Conservation (phyloP, 2,797 vertebrate genomes). For the Arremon brunneinucha region DNA sequence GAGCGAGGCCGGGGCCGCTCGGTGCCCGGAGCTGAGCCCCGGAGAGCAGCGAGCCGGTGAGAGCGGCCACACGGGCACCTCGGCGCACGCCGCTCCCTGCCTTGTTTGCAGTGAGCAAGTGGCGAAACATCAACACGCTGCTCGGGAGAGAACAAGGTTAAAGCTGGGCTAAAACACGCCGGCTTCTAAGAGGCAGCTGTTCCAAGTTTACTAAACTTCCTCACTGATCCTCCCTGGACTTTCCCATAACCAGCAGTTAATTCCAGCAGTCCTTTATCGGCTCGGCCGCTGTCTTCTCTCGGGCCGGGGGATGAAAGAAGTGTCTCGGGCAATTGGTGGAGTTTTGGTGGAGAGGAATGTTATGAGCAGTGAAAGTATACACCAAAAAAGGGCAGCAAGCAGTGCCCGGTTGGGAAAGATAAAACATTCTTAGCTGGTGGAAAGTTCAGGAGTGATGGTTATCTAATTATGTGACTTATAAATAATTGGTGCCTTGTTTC, state of each 20-base stretch:
- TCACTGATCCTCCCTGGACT: background rate
- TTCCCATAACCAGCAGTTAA: background rate
- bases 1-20: background rate
- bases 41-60: background rate
- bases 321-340: background rate
- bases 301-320: background rate
- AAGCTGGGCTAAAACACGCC: background rate
- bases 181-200: background rate
- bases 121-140: background rate
- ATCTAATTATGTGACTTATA: background rate
- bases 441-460: background rate
- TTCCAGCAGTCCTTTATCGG: background rate
- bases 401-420: background rate
- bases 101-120: background rate
- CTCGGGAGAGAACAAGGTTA: background rate
- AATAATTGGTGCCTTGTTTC: background rate
- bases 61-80: background rate
- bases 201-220: slow-evolving; percentile 13
- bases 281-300: background rate
- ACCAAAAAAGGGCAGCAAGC: background rate
- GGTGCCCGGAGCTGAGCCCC: background rate
- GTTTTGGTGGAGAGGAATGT: background rate
- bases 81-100: background rate
- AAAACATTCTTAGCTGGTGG: background rate
- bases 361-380: background rate